Evolutionary conservation across 2,797 vertebrate genomes (phyloP).

Genomic region (Phataginus tricuspis): DNA sequence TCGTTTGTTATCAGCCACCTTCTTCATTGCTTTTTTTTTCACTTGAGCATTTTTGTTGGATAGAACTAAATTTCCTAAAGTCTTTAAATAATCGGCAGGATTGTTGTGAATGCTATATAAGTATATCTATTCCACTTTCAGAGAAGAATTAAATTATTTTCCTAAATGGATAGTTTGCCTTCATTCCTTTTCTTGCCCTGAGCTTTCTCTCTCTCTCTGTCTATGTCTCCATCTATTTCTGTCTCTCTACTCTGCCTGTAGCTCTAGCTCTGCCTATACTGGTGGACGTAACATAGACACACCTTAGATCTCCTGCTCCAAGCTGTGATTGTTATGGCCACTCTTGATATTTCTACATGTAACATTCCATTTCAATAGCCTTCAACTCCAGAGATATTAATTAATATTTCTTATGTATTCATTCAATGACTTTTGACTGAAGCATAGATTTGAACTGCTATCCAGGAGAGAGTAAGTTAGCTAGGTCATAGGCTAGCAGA

Average conservation of each 20-base stretch:
- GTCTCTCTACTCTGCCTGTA: too few relatives aligned
- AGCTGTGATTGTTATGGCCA: not conserved
- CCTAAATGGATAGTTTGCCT: not conserved
- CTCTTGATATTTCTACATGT: not conserved
- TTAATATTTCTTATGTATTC: not conserved
- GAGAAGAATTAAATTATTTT: not conserved
- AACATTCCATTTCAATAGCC: not conserved
- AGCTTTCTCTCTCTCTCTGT: not conserved
- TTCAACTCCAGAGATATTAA: not conserved
- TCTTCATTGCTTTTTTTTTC: not conserved
- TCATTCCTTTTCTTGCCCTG: not conserved
- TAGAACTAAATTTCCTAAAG: conserved; percentile 31
- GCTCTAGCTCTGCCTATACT: not conserved
- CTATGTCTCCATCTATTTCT: not conserved
- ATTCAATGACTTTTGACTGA: not conserved
- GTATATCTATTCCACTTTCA: not conserved
- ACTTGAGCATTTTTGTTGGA: not conserved
- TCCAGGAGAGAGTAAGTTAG: not conserved
- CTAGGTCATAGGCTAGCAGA: not conserved
- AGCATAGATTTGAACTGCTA: not conserved
- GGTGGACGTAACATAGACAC: not conserved
- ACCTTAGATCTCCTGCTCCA: not conserved
- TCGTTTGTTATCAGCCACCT: not conserved
- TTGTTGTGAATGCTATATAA: not conserved
- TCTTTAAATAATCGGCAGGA: not conserved